phyloP scores from a whole-genome alignment of 2,888 invertebrate species.

The Xestia sexstrigata region DNA sequence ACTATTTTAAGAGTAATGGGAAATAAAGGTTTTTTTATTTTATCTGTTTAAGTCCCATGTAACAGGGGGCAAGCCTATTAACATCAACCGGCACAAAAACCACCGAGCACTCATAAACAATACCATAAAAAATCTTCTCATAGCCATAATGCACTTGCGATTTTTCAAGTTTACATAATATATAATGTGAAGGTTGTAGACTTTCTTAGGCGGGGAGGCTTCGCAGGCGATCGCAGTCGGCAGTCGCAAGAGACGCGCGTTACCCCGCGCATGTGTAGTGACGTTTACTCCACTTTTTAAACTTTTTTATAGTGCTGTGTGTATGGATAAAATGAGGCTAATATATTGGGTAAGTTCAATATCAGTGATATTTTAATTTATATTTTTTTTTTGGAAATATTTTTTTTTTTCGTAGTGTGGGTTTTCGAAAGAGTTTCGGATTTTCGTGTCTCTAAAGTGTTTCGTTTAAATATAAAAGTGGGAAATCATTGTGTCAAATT shows the following conservation, averaged over 20 bases:
- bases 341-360: slow-evolving; percentile 86
- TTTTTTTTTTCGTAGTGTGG: slow-evolving; percentile 24
- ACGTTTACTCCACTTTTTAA: slow-evolving; percentile 70
- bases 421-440: not conserved
- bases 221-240: slow-evolving; percentile 71
- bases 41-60: not conserved
- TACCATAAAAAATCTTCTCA: slow-evolving; percentile 63
- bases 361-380: slow-evolving; percentile 15
- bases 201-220: slow-evolving; percentile 87
- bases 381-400: not conserved
- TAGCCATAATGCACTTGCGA: slow-evolving; percentile 83
- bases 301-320: slow-evolving; percentile 83
- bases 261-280: slow-evolving; percentile 87
- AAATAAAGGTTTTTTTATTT: not conserved
- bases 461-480: slow-evolving; percentile 33
- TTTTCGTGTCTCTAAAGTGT: slow-evolving; percentile 38
- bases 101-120: slow-evolving; percentile 23
- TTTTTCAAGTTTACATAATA: slow-evolving; percentile 86
- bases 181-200: slow-evolving; percentile 86
- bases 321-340: slow-evolving; percentile 88
- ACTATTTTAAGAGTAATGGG: not conserved
- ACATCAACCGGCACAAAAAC: not conserved
- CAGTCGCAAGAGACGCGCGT: slow-evolving; percentile 86
- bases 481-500: slow-evolving; percentile 46
- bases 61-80: too few species aligned